Evolutionary conservation across 2,113 vertebrate species (phyloP).

Genomic region (Solea solea): DNA sequence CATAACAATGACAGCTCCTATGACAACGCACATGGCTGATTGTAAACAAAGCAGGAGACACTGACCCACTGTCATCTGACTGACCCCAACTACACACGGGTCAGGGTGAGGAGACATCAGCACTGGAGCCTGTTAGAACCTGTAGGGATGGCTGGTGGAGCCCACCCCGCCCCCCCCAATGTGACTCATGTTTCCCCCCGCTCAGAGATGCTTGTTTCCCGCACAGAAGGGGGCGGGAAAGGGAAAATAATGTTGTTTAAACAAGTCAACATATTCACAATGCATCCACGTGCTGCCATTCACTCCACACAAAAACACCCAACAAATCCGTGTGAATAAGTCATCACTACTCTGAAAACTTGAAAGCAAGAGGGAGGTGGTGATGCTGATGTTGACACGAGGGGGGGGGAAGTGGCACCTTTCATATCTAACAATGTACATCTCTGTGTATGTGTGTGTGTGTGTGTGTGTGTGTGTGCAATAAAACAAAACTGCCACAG

Average conservation of each 20-base stretch:
- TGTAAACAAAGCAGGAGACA: conserved; percentile 73
- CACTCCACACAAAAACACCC: background rate
- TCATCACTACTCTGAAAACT: conserved; percentile 54
- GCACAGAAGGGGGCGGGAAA: conserved; percentile 74
- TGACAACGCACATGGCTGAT: conserved; percentile 66
- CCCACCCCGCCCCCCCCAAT: conserved; percentile 56
- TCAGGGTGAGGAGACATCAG: conserved; percentile 29
- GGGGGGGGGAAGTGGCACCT: conserved; percentile 28
- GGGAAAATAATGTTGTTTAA: conserved; percentile 45
- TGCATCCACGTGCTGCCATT: conserved; percentile 3
- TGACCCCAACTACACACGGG: conserved; percentile 14
- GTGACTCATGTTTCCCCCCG: conserved; percentile 75
- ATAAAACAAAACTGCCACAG: conserved; percentile 12
- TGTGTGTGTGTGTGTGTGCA: background rate
- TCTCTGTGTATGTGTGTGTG: too few species aligned
- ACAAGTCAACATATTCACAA: conserved; percentile 8
- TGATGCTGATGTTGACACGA: conserved; percentile 42
- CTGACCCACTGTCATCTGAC: conserved; percentile 44
- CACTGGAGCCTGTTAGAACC: conserved; percentile 31
- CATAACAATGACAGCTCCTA: conserved; percentile 23
- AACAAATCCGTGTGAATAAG: conserved; percentile 40
- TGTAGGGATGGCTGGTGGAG: conserved; percentile 43
- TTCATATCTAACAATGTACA: conserved; percentile 3
- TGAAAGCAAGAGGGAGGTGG: conserved; percentile 14
- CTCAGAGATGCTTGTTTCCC: conserved; percentile 66